Evolutionary conservation across 2,888 invertebrate genomes (phyloP).

Genomic region (Carcina quercana): DNA sequence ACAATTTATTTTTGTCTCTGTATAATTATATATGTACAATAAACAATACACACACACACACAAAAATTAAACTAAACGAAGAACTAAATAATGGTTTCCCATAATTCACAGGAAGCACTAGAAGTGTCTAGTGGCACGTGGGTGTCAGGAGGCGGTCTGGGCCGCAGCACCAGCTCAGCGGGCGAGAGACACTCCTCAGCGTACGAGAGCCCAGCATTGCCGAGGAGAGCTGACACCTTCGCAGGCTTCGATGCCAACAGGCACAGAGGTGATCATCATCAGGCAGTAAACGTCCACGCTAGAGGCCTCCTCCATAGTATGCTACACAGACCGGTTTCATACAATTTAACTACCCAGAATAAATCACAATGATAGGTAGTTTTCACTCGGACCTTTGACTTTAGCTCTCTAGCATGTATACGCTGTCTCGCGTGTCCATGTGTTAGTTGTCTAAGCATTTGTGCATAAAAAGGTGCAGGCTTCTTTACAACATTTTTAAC

Average conservation of each 20-base stretch:
- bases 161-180: conserved; percentile 94
- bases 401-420: no score
- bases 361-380: no score
- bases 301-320: no score
- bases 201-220: conserved; percentile 89
- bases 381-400: no score
- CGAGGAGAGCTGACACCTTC: conserved; percentile 96
- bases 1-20: background rate
- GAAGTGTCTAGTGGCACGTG: conserved; percentile 77
- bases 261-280: conserved; percentile 33
- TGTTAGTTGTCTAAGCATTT: no score
- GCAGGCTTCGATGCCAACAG: conserved; percentile 87
- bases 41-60: background rate
- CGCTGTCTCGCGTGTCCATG: no score
- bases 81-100: background rate
- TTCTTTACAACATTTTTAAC: no score
- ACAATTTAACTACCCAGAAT: no score
- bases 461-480: no score
- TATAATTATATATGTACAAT: no score
- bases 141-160: conserved; percentile 80
- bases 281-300: background rate
- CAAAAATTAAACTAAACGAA: background rate
- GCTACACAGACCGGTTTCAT: no score
- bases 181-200: conserved; percentile 93
- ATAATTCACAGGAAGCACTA: conserved; percentile 77